Evolutionary conservation across 1,140 invertebrate genomes (phyloP).

Genomic region (Acromyrmex echinatior): DNA sequence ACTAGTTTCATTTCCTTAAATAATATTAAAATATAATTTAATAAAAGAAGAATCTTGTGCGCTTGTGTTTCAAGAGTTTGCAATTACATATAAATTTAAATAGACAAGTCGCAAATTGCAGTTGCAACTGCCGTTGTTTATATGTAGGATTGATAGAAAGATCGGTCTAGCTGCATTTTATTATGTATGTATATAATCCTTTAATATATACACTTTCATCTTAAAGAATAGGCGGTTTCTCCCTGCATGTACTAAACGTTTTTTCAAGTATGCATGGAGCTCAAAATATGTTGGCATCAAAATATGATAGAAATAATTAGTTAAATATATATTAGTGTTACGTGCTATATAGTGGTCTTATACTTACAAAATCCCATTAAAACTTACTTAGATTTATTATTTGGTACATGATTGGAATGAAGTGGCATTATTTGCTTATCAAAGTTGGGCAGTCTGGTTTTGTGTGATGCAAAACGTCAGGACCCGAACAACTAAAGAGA

Average conservation of each 20-base stretch:
- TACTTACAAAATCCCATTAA: slow-evolving; percentile 71
- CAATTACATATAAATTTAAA: slow-evolving; percentile 18
- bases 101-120: neutral
- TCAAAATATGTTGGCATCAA: slow-evolving; percentile 63
- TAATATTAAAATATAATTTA: slow-evolving; percentile 7
- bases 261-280: slow-evolving; percentile 60
- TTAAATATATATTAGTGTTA: slow-evolving; percentile 64
- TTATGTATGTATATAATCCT: slow-evolving; percentile 12
- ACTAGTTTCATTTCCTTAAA: neutral
- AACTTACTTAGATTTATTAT: slow-evolving; percentile 70
- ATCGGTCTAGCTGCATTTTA: slow-evolving; percentile 42
- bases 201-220: slow-evolving; percentile 54
- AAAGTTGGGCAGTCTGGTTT: slow-evolving; percentile 70
- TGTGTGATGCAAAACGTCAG: slow-evolving; percentile 66
- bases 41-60: neutral
- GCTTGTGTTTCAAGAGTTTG: slow-evolving; percentile 19
- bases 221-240: slow-evolving; percentile 43
- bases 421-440: slow-evolving; percentile 64
- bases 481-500: slow-evolving; percentile 69
- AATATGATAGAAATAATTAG: slow-evolving; percentile 70
- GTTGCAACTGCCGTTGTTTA: slow-evolving; percentile 3
- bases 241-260: neutral
- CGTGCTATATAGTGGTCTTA: slow-evolving; percentile 66
- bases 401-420: slow-evolving; percentile 74
- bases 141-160: slow-evolving; percentile 48